Conservation (phyloP, 30 jellyfish, hydroid and myxozoan species). For the Rhopilema esculentum region DNA sequence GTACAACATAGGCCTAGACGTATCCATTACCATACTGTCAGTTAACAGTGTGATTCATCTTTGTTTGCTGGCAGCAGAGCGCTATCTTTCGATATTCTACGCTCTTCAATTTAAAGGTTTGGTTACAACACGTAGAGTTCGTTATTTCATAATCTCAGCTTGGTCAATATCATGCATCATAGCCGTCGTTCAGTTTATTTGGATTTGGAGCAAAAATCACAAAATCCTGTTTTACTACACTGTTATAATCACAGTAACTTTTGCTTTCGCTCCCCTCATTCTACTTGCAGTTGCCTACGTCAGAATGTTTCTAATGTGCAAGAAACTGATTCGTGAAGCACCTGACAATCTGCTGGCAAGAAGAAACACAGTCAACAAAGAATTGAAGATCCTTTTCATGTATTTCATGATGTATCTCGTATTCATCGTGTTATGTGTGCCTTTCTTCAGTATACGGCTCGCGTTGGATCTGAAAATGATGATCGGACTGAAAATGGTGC, state of each 20-base stretch:
- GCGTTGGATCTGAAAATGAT: slow-evolving; percentile 31
- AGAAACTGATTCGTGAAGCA: slow-evolving; percentile 49
- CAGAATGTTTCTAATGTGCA: slow-evolving; percentile 58
- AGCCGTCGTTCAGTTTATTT: slow-evolving; percentile 66
- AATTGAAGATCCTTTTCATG: slow-evolving; percentile 51
- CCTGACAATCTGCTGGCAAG: slow-evolving; percentile 67
- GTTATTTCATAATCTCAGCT: slow-evolving; percentile 45
- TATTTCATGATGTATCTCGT: slow-evolving; percentile 60
- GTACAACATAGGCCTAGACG: slow-evolving; percentile 50
- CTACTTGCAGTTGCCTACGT: slow-evolving; percentile 48
- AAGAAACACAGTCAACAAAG: slow-evolving; percentile 49
- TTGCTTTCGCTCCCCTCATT: slow-evolving; percentile 38
- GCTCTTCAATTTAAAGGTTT: slow-evolving; percentile 85
- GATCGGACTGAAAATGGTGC: not conserved
- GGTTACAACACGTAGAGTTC: slow-evolving; percentile 79
- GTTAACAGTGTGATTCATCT: slow-evolving; percentile 79
- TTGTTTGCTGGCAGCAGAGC: slow-evolving; percentile 77
- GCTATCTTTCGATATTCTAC: slow-evolving; percentile 81
- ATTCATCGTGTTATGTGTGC: slow-evolving; percentile 62
- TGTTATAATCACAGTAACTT: slow-evolving; percentile 33
- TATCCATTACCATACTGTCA: slow-evolving; percentile 47
- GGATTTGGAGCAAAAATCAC: slow-evolving; percentile 67
- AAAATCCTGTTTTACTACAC: slow-evolving; percentile 44
- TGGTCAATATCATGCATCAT: slow-evolving; percentile 66
- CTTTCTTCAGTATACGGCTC: slow-evolving; percentile 69